Base-by-base conservation (phyloP, 1,140 invertebrate species). In the Globodera rostochiensis region DNA sequence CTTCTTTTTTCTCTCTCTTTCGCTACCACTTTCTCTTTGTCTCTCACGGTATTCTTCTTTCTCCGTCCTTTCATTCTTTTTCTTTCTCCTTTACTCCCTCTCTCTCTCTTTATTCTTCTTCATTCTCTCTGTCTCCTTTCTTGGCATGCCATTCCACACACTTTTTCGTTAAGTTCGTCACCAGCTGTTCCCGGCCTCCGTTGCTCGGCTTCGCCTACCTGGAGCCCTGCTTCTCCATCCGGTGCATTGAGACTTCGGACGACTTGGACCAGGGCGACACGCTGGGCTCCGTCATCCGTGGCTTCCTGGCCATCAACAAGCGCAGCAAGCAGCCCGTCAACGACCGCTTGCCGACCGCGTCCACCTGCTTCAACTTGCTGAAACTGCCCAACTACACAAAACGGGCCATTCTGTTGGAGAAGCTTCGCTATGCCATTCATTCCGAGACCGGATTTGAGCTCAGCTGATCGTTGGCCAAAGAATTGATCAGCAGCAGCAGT, bases 381-480 rank as follows among this genome's bases (percentile, higher is more conserved):
- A 99, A 86, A 90, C 91, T 99, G 86, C 98, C 98, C 76, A 99
- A 99, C 91, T 99, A 99, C 90, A 95, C 97, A 89, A 97, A 96
- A 90, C 96, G 97, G 89, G 94, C 94, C 84, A 97, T 95, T 2
- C 91, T 99, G 11, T 91, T 95, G 46, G 97, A 99, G 84, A 99
- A 99, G 91, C 91, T 99, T 4, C 93, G 96, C 76, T 99, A 99
- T 90, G 97, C 97, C 0, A 96, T 99, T 19, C 94, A 94, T 73
- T 96, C 95, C 86, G 98, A 98, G 90, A 97, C 97, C 19, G 98
- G 98, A 13, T 99, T 99, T 91, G 98, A 99, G 91, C 92, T 99
- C 49, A 91, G 91, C 13, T 92, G 84, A 87, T 79, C 21, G 6
- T 36, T 36, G 36, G 36, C 36, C 36, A 36, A 36, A 1, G 0